A percentile compares a stretch with the other conserved stretches of the same genome.
Evolutionary conservation across 2,113 vertebrate genomes (phyloP).

Genomic region (Ptilonorhynchus violaceus): DNA sequence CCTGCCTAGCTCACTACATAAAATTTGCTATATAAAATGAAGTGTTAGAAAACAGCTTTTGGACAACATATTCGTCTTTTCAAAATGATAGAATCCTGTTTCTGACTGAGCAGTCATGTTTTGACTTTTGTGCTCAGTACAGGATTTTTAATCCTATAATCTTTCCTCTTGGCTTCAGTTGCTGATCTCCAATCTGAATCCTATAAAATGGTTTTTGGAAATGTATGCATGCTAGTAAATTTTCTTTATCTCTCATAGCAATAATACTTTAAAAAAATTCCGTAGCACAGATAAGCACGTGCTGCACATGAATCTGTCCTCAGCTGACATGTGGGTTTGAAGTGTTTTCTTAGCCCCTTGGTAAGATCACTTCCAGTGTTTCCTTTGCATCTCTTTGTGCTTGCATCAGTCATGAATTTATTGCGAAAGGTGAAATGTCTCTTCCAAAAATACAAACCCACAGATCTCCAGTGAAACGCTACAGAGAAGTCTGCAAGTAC

Average conservation of each 20-base stretch:
- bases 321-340: constrained; percentile 9
- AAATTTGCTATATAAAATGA: neutral
- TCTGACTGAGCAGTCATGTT: neutral
- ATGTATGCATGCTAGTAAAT: constrained; percentile 3
- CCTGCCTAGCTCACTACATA: neutral
- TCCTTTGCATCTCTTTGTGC: neutral
- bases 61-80: neutral
- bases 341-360: neutral
- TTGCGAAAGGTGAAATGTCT: neutral
- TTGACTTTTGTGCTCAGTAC: neutral
- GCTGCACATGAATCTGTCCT: constrained; percentile 54
- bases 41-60: neutral
- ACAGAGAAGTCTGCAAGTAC: neutral
- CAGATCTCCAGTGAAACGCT: neutral
- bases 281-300: neutral
- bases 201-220: neutral
- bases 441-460: neutral
- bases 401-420: neutral
- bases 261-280: neutral
- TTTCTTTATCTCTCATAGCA: neutral
- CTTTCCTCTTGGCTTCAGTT: constrained; percentile 6
- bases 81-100: neutral
- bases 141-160: neutral
- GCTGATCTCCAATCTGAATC: neutral
- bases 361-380: constrained; percentile 6